A percentile compares a stretch with the other conserved stretches of the same genome.
phyloP scores from a whole-genome alignment of 2,888 invertebrate genomes.

The Platycnemis pennipes region DNA sequence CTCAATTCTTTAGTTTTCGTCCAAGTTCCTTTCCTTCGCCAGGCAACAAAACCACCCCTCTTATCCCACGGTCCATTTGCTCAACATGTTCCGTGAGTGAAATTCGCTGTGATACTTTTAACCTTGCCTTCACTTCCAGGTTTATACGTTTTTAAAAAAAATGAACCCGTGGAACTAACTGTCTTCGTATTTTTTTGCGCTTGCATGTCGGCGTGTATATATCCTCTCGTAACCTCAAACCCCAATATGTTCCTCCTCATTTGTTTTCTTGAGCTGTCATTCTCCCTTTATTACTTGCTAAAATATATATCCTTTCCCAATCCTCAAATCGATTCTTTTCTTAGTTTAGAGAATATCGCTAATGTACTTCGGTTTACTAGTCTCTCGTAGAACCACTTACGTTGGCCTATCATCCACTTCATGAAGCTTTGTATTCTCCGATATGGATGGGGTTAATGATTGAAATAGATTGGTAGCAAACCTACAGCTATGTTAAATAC shows the following conservation, averaged over 20 bases:
- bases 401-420: not conserved
- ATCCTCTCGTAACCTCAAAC: not conserved
- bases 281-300: not conserved
- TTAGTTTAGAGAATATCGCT: not conserved
- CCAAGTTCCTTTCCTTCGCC: not conserved
- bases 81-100: not conserved
- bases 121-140: constrained; percentile 18
- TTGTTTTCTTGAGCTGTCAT: not conserved
- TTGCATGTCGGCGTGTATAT: not conserved
- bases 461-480: too few species aligned
- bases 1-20: not conserved
- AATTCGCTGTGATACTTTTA: constrained; percentile 3
- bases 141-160: not conserved
- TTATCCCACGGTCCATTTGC: constrained; percentile 13
- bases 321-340: not conserved
- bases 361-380: not conserved
- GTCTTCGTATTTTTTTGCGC: not conserved
- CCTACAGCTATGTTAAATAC: too few species aligned
- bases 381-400: not conserved
- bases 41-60: not conserved
- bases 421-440: not conserved
- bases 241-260: not conserved
- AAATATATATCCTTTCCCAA: not conserved
- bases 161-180: not conserved
- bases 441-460: too few species aligned